Conservation (phyloP, 2,797 vertebrate species). For the Sebastes matsubarae region DNA sequence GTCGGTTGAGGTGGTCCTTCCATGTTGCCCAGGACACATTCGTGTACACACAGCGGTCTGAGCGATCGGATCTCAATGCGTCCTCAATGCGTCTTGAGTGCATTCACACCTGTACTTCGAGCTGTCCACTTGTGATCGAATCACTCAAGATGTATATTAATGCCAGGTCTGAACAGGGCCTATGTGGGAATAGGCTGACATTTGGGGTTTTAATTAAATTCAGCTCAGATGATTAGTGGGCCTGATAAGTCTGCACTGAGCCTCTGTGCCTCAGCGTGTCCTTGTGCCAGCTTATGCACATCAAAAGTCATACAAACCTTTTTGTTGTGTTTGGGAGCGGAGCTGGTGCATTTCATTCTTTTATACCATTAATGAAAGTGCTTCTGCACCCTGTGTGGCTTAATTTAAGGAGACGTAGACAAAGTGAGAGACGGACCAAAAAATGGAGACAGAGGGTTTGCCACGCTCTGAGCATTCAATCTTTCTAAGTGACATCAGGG, state of each 20-base stretch:
- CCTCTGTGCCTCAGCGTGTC: constrained; percentile 18
- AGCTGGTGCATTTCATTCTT: constrained; percentile 40
- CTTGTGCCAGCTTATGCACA: constrained; percentile 30
- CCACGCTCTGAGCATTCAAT: constrained; percentile 50
- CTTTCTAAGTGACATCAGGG: constrained; percentile 50
- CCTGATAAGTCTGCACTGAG: constrained; percentile 47
- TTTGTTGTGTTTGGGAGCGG: constrained; percentile 21
- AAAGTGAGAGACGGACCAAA: constrained; percentile 29
- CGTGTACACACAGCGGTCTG: accelerated
- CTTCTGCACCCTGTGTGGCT: constrained; percentile 11
- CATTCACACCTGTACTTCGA: neutral
- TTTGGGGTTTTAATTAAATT: constrained; percentile 72
- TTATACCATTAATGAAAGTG: constrained; percentile 52
- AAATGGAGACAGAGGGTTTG: constrained; percentile 31
- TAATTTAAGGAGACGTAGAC: constrained; percentile 39
- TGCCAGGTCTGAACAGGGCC: neutral
- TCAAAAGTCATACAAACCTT: constrained; percentile 28
- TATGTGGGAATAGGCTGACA: constrained; percentile 42
- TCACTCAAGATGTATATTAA: neutral
- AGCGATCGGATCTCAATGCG: neutral
- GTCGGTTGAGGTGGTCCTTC: too few species aligned
- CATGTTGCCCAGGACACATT: too few species aligned
- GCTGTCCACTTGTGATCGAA: neutral
- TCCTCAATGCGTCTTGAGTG: neutral
- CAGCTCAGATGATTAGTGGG: constrained; percentile 59